Percentiles rank a stretch among this genome's conserved stretches.
Evolutionary conservation across 2,888 invertebrate species (phyloP).

Genomic region (Iphiclides podalirius): DNA sequence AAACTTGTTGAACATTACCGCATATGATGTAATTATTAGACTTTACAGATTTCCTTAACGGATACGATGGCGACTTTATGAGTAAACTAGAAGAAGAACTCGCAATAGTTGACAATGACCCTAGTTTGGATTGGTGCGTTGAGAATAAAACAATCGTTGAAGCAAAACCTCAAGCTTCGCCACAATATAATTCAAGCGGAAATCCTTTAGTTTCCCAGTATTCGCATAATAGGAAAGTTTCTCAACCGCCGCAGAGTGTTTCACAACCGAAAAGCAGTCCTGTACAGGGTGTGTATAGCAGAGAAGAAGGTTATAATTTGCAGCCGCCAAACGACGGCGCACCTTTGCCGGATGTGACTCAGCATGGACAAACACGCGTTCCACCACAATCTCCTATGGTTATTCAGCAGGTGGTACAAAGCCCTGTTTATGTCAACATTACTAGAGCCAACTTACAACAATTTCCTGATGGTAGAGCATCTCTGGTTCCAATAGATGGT

Average conservation of each 20-base stretch:
- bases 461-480: slow-evolving; percentile 49
- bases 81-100: slow-evolving; percentile 71
- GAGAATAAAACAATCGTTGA: slow-evolving; percentile 53
- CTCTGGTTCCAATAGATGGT: slow-evolving; percentile 53
- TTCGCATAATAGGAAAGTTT: slow-evolving; percentile 43
- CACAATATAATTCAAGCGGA: slow-evolving; percentile 50
- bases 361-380: slow-evolving; percentile 45
- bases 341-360: slow-evolving; percentile 53
- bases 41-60: slow-evolving; percentile 82
- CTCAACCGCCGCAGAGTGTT: slow-evolving; percentile 36
- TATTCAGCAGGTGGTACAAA: slow-evolving; percentile 66
- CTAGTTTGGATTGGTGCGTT: slow-evolving; percentile 46
- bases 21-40: slow-evolving; percentile 26
- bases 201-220: slow-evolving; percentile 68
- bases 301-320: slow-evolving; percentile 57
- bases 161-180: slow-evolving; percentile 53
- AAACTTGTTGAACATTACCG: slow-evolving; percentile 7
- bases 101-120: slow-evolving; percentile 54
- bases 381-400: slow-evolving; percentile 57
- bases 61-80: slow-evolving; percentile 84
- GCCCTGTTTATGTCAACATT: slow-evolving; percentile 67
- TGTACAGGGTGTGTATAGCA: slow-evolving; percentile 48
- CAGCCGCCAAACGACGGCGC: slow-evolving; percentile 40
- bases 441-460: slow-evolving; percentile 56
- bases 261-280: slow-evolving; percentile 50